phyloP scores from a whole-genome alignment of 2,797 vertebrate genomes.

The Hyperoplus immaculatus region DNA sequence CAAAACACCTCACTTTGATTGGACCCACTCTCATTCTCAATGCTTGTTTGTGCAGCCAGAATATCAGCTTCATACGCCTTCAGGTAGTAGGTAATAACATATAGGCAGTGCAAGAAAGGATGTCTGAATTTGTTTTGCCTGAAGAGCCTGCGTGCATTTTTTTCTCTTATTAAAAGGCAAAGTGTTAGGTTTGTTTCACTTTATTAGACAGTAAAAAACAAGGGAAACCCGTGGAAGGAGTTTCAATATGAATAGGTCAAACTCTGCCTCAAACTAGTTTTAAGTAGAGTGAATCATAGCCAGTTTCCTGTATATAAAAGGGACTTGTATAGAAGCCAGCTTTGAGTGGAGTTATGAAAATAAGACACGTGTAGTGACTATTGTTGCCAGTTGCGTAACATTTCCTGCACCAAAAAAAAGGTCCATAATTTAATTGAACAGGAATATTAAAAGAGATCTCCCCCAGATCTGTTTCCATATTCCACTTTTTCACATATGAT shows the following conservation, averaged over 20 bases:
- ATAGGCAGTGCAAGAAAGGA: not conserved
- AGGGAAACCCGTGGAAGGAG: not conserved
- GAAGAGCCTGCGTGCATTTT: not conserved
- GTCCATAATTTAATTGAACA: not conserved
- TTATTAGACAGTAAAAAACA: not conserved
- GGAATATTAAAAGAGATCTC: not conserved
- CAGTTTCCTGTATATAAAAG: not conserved
- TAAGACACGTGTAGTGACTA: not conserved
- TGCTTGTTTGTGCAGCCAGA: not conserved
- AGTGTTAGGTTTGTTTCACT: not conserved
- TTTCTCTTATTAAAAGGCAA: not conserved
- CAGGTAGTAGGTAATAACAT: constrained; percentile 4
- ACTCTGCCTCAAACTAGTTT: not conserved
- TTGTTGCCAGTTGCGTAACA: not conserved
- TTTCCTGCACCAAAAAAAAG: not conserved
- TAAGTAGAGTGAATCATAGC: not conserved
- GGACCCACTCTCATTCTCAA: not conserved
- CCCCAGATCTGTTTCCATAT: too few relatives aligned
- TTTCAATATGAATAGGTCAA: not conserved
- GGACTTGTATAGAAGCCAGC: not conserved
- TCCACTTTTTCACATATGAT: constrained; percentile 17
- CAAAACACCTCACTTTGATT: not conserved
- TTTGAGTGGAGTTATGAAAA: not conserved
- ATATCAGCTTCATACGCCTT: not conserved
- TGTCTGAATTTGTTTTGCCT: not conserved